Evolutionary conservation across 1,140 invertebrate genomes (phyloP).

Genomic region (Zaprionus gabonicus): DNA sequence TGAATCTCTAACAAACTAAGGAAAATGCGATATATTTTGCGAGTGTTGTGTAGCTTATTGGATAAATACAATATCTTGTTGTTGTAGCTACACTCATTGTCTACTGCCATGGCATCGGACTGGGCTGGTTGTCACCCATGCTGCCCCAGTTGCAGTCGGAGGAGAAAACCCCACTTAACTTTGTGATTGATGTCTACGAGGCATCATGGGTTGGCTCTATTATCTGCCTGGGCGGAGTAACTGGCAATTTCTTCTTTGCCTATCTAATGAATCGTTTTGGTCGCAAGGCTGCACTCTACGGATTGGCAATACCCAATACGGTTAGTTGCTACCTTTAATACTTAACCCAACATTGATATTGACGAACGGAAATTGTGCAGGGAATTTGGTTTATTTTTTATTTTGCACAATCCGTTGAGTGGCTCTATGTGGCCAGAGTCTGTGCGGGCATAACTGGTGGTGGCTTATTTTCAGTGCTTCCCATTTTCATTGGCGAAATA

Average conservation of each 20-base stretch:
- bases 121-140: slow-evolving; percentile 85
- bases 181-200: slow-evolving; percentile 65
- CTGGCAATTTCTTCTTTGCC: slow-evolving; percentile 77
- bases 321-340: slow-evolving; percentile 45
- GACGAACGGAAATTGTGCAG: slow-evolving; percentile 24
- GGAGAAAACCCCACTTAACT: slow-evolving; percentile 67
- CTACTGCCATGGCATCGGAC: slow-evolving; percentile 84
- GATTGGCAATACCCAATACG: slow-evolving; percentile 72
- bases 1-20: not conserved
- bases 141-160: slow-evolving; percentile 75
- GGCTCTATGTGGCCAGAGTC: slow-evolving; percentile 82
- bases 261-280: slow-evolving; percentile 83
- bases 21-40: not conserved
- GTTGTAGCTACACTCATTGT: slow-evolving; percentile 83
- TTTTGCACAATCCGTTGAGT: slow-evolving; percentile 69
- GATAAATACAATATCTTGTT: not conserved
- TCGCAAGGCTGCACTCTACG: slow-evolving; percentile 67
- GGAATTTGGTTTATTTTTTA: slow-evolving; percentile 73
- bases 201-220: slow-evolving; percentile 80
- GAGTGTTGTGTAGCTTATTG: not conserved
- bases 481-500: slow-evolving; percentile 82
- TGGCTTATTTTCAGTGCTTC: slow-evolving; percentile 68
- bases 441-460: slow-evolving; percentile 82
- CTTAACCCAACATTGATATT: not conserved
- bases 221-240: slow-evolving; percentile 74